Evolutionary conservation across 2,888 invertebrate genomes (phyloP), one percentile per base, ranked within the genome.

Genomic region (Caenorhabditis afra): DNA sequence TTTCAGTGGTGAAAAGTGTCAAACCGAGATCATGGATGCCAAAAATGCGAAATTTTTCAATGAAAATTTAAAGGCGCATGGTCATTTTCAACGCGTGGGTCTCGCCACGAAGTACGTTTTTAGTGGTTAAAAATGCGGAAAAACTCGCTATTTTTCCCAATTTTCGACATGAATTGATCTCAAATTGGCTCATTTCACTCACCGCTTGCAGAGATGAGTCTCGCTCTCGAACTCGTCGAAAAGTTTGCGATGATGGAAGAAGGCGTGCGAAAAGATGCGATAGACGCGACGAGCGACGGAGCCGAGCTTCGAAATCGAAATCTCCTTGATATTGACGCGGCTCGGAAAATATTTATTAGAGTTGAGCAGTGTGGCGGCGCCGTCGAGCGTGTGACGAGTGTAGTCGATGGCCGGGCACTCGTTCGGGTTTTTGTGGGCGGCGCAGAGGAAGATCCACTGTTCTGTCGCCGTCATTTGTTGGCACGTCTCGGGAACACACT

Each of bases 321-420:
- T 96, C 91, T 99, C 99, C 91, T 98, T 97, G 91, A 99, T 98
- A 92, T 96, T 97, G 67, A 99, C 96, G 91, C 96, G 94, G 94
- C 97, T 98, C 81, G 99, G 99, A 92, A 99, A 99, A 92, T 99
- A 99, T 93, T 99, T 98, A 92, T 97, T 98, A 92, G 96, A 97
- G 92, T 99, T 99, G 81, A 99, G 93, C 88, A 99, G 93, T 92
- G 97, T 97, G 82, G 98, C 97, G 82, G 99, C 99, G 39, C 99
- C 98, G 92, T 99, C 99, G 81, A 99, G 92, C 50, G 99, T 99
- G 91, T 99, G 99, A 87, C 99, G 93, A 1, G 98, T 99, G 90
- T 99, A 99, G 92, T 99, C 98, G 91, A 99, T 99, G 65, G 99
- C 99, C 71, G 98, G 96, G 91, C 99, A 99, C 93, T 99, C 99